These are phyloP conservation scores for Atractosteus spatula DNA, from an alignment of 2,113 vertebrate genomes.

Conservation along the genomic window DNA sequence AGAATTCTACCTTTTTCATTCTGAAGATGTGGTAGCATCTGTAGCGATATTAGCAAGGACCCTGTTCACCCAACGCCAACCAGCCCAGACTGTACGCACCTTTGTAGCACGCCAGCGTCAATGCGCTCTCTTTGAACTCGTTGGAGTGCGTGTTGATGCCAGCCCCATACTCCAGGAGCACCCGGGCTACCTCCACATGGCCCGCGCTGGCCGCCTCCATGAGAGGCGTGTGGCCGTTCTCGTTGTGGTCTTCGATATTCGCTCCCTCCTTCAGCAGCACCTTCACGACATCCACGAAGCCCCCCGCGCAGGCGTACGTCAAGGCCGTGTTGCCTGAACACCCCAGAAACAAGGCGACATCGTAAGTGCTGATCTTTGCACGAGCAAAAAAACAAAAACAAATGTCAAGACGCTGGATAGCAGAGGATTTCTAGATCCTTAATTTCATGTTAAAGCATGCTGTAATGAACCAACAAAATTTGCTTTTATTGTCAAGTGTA, in stretches of 20 bases:
- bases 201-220: slow-evolving; percentile 98
- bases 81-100: slow-evolving; percentile 57
- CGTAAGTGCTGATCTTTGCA: too few relatives aligned
- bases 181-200: slow-evolving; percentile 92
- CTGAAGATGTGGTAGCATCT: too few relatives aligned
- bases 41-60: too few relatives aligned
- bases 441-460: too few relatives aligned
- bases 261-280: slow-evolving; percentile 96
- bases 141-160: slow-evolving; percentile 99
- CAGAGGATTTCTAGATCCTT: too few relatives aligned
- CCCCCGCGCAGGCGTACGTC: slow-evolving; percentile 95
- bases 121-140: slow-evolving; percentile 98
- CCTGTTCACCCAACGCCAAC: too few relatives aligned
- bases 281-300: slow-evolving; percentile 96
- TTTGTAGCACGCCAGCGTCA: slow-evolving; percentile 98
- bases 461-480: too few relatives aligned
- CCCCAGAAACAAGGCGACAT: background rate
- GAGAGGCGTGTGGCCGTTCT: slow-evolving; percentile 95
- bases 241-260: slow-evolving; percentile 98
- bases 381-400: too few relatives aligned
- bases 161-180: slow-evolving; percentile 94
- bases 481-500: too few relatives aligned
- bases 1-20: too few relatives aligned
- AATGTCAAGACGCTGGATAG: too few relatives aligned
- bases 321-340: slow-evolving; percentile 89